Evolutionary conservation across 1,140 invertebrate genomes (phyloP), one percentile per base, ranked within the genome.

Genomic region (Vanessa atalanta): DNA sequence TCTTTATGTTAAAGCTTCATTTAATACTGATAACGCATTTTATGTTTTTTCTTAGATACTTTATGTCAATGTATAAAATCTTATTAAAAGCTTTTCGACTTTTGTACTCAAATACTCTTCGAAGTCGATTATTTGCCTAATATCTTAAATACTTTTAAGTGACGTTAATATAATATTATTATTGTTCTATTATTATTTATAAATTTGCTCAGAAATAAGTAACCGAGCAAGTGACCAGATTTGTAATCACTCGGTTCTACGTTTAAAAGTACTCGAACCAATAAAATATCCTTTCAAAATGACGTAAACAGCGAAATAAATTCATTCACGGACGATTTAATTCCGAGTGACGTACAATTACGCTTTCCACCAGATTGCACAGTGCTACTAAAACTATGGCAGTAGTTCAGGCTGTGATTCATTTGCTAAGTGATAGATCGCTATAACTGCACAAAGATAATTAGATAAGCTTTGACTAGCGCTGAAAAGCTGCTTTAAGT

Each of bases 271-370:
- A 48, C n/a, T 60, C 65, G 47, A 61, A 26, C 72, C 65, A 60
- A 73, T 77, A 65, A 70, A 71, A 73, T 64, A 57, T 75, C 74
- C 77, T 47, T 72, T 67, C 64, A 60, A 71, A 70, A 70, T 78
- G 69, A 80, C 60, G 72, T 78, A 76, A 78, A 74, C 72, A 73
- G 60, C 65, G 61, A 78, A 76, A 80, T 79, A 76, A 80, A 80
- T 80, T 72, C 72, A 69, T 72, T 78, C 79, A 75, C 66, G 77
- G 77, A 70, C 77, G 75, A 81, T 81, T 81, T 73, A 81, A 79
- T 76, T 70, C 72, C 47, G 74, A 79, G 70, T 79, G 73, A 78
- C 74, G 72, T 78, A 73, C 70, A 78, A 74, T 77, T 79, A 65
- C 55, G 72, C 69, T 70, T 75, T 76, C 60, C 70, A 57, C 64